Evolutionary conservation across 2,113 vertebrate genomes (phyloP).

Genomic region (Rattus norvegicus): DNA sequence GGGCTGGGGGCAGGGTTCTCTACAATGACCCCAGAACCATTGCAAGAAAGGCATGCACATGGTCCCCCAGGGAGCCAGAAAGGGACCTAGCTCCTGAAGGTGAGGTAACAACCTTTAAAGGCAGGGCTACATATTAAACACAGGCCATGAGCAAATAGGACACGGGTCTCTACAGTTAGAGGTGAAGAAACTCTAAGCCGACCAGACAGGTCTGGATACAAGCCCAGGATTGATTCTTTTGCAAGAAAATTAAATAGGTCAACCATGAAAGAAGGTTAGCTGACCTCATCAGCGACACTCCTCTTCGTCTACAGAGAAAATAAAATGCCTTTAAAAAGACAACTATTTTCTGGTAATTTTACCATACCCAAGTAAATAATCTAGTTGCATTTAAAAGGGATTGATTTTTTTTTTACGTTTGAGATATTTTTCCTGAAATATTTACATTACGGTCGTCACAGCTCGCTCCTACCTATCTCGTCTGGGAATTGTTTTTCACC

Average conservation of each 20-base stretch:
- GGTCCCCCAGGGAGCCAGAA: background rate
- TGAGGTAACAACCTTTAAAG: background rate
- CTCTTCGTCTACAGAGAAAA: background rate
- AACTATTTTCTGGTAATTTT: background rate
- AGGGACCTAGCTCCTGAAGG: background rate
- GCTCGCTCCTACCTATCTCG: background rate
- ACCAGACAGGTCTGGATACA: background rate
- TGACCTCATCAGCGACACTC: background rate
- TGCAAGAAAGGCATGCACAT: rapidly evolving
- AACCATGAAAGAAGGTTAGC: background rate
- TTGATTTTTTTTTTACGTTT: background rate
- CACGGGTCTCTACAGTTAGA: background rate
- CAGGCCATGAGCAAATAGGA: no score
- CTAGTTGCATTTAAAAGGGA: background rate
- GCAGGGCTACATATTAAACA: background rate
- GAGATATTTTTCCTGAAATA: background rate
- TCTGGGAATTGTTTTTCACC: background rate
- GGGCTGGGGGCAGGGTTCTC: background rate
- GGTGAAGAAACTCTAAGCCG: background rate
- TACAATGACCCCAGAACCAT: background rate
- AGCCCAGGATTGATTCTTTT: background rate
- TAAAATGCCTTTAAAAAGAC: background rate
- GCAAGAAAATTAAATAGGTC: background rate
- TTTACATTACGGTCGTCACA: background rate
- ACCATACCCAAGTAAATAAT: background rate